phyloP scores from a whole-genome alignment of 30 jellyfish, hydroid and myxozoan genomes.

The Aurelia sp. region DNA sequence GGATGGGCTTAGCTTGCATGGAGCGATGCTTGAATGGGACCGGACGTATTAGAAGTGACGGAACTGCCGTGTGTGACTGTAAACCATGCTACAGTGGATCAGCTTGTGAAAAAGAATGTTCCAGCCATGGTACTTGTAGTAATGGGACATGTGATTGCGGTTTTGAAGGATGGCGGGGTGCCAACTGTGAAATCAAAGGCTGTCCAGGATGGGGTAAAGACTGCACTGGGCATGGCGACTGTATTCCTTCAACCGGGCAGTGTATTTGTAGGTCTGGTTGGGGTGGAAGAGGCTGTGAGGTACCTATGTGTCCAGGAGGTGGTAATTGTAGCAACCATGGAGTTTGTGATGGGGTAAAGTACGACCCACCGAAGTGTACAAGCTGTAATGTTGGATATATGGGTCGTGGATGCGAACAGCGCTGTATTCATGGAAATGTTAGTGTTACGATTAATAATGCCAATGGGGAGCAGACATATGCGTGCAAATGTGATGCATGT shows the following conservation, averaged over 20 bases:
- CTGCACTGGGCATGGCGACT: conserved; percentile 67
- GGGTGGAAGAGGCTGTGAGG: conserved; percentile 73
- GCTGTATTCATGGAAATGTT: conserved; percentile 52
- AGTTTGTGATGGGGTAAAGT: conserved; percentile 58
- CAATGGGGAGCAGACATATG: conserved; percentile 11
- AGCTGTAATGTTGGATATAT: conserved; percentile 53
- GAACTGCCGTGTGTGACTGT: conserved; percentile 71
- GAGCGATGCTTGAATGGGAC: conserved; percentile 59
- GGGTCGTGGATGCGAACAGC: conserved; percentile 77
- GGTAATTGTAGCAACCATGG: conserved; percentile 78
- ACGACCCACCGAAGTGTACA: conserved; percentile 65
- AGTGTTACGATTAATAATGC: conserved; percentile 11
- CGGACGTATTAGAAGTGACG: conserved; percentile 52
- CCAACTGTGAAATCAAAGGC: conserved; percentile 45
- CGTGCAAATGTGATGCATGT: conserved; percentile 34
- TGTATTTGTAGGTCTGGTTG: conserved; percentile 72
- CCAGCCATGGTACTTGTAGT: conserved; percentile 43
- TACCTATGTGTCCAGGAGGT: conserved; percentile 75
- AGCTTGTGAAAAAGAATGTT: conserved; percentile 70
- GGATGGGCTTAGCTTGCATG: conserved; percentile 77
- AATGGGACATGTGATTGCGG: conserved; percentile 73
- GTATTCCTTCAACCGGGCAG: conserved; percentile 70
- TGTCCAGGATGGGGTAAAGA: conserved; percentile 81
- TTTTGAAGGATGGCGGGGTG: conserved; percentile 73
- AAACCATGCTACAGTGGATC: conserved; percentile 51